phyloP scores from a whole-genome alignment of 1,140 invertebrate species.

The Drosophila busckii region DNA sequence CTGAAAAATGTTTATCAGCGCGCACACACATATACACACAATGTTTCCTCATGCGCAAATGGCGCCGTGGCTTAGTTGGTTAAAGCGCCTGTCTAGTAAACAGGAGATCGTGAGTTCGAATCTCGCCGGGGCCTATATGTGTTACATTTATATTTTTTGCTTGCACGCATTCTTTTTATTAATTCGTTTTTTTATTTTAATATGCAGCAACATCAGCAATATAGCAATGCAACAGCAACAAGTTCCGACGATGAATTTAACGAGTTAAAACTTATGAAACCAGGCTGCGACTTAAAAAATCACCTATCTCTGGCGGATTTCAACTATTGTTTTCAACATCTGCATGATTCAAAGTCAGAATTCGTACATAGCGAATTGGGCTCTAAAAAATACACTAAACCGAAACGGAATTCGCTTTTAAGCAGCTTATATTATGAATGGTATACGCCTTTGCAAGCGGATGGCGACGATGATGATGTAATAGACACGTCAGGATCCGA shows the following conservation, averaged over 20 bases:
- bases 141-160: neutral
- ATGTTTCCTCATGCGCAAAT: neutral
- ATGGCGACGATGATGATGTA: neutral
- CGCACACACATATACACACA: too few relatives aligned
- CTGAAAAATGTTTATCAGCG: too few relatives aligned
- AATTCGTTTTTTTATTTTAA: neutral
- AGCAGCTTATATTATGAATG: slow-evolving; percentile 47
- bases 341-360: slow-evolving; percentile 9
- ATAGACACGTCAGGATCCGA: slow-evolving; percentile 5
- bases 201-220: slow-evolving; percentile 2
- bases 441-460: slow-evolving; percentile 36
- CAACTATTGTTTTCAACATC: slow-evolving; percentile 47
- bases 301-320: slow-evolving; percentile 41
- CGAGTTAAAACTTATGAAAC: too few relatives aligned
- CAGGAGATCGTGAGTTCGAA: slow-evolving; percentile 81
- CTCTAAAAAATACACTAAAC: slow-evolving; percentile 24
- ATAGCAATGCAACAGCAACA: neutral
- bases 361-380: neutral
- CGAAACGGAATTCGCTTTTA: slow-evolving; percentile 18
- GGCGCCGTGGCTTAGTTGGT: slow-evolving; percentile 83
- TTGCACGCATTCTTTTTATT: neutral
- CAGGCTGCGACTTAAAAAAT: slow-evolving; percentile 4
- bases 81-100: slow-evolving; percentile 83
- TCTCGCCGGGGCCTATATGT: slow-evolving; percentile 79
- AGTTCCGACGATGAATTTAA: too few relatives aligned